Conservation (phyloP, 2,113 vertebrate species). For the Myrmecophaga tridactyla region DNA sequence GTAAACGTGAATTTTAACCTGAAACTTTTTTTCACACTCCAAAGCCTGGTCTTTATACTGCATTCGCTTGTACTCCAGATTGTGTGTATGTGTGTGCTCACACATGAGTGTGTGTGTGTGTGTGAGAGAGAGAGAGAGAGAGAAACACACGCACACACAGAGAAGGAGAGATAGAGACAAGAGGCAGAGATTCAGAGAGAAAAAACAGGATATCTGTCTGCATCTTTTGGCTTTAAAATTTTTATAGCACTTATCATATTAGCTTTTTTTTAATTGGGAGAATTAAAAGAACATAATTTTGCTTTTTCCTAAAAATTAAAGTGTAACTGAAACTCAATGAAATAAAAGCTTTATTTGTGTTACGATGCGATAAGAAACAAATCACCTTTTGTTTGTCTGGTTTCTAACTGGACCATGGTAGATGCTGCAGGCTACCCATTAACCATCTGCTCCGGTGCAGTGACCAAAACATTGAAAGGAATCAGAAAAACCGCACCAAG, state of each 20-base stretch:
- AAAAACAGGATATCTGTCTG: neutral
- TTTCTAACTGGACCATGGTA: neutral
- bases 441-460: neutral
- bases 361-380: neutral
- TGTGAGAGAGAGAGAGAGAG: too few relatives aligned
- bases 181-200: neutral
- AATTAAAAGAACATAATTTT: neutral
- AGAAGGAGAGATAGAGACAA: neutral
- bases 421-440: fast-evolving
- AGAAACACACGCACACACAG: neutral
- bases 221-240: neutral
- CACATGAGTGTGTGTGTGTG: neutral
- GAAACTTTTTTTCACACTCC: neutral
- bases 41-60: neutral
- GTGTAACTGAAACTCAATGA: neutral
- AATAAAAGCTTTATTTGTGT: neutral
- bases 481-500: fast-evolving
- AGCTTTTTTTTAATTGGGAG: neutral
- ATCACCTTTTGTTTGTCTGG: neutral
- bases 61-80: neutral
- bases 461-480: neutral
- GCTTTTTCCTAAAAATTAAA: neutral
- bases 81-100: neutral
- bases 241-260: neutral
- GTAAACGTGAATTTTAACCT: neutral